Evolutionary conservation across 2,113 vertebrate genomes (phyloP).

Genomic region (Pipa parva): DNA sequence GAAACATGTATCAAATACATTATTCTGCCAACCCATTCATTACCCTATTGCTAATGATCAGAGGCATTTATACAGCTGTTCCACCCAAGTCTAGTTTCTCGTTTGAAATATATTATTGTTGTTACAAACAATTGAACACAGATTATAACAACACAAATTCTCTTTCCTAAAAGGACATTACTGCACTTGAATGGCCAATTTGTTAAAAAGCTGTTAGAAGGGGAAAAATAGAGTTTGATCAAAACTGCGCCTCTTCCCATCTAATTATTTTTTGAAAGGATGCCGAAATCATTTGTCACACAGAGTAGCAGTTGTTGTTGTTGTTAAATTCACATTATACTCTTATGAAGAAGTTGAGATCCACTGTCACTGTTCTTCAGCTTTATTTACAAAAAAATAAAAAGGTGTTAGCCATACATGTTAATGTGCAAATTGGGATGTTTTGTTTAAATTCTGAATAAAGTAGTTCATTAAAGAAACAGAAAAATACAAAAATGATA

Average conservation of each 20-base stretch:
- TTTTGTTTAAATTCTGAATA: neutral
- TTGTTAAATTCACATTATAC: neutral
- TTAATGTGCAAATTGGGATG: neutral
- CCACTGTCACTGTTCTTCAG: neutral
- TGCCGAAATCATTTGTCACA: neutral
- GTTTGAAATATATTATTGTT: conserved; percentile 37
- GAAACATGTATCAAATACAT: conserved; percentile 15
- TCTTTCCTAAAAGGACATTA: conserved; percentile 24
- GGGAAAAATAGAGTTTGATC: conserved; percentile 24
- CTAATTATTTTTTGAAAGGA: neutral
- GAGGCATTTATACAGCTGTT: conserved; percentile 39
- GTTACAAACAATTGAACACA: conserved; percentile 41
- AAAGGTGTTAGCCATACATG: neutral
- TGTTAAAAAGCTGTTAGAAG: conserved; percentile 22
- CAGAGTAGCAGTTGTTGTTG: neutral
- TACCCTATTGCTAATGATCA: conserved; percentile 34
- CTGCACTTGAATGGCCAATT: conserved; percentile 32
- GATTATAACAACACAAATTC: conserved; percentile 36
- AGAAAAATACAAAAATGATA: too few relatives aligned
- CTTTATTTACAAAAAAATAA: too few relatives aligned
- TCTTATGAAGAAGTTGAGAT: neutral
- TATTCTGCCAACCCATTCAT: conserved; percentile 35
- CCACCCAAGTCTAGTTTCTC: conserved; percentile 24
- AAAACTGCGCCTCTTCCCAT: neutral
- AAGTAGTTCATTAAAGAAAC: too few relatives aligned